Evolutionary conservation across 37 sponge, comb jelly and placozoan genomes (phyloP), one percentile per base, ranked within the genome.

Genomic region (Crambe crambe): DNA sequence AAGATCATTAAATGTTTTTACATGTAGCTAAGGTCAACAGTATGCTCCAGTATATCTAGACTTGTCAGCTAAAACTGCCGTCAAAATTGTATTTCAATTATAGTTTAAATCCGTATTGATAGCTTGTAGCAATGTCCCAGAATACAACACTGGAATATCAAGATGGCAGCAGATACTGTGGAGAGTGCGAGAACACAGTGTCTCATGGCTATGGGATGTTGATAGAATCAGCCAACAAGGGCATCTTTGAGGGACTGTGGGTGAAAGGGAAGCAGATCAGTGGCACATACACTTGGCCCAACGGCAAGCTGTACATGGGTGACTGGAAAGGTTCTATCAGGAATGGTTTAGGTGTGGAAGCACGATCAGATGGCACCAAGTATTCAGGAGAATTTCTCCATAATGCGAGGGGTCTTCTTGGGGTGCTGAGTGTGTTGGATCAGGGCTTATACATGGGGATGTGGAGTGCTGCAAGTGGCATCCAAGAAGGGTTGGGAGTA

Each of bases 221-320:
- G 41, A 79, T 66, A 6, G 78, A 77, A 1, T 83, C 89, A 1
- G 35, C 54, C 32, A 78, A 72, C 4, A 72, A 71, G 32, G 83
- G 84, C 61, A 20, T 54, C 38, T 83, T 68, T 39, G 76, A 83
- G 30, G 89, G 89, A 22, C 61, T 63, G 27, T 89, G 89, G 89
- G 82, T 56, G 36, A 54, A 71, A 32, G 89, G 89, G 1, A 72
- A 72, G 62, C 89, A 89, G 41, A 58, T 68, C 26, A 83, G 79
- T 38, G 89, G 89, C n/a, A 80, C 79, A 1, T 89, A 70, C 58
- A 79, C 80, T 4, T 89, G 89, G 89, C 67, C 83, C 31, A 83
- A 56, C 51, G 89, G 84, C 21, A 74, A 79, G 43, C 62, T 73
- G 42, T 89, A 89, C 54, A 68, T 39, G 70, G 89, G 84, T 4